Evolutionary conservation across 2,113 vertebrate species (phyloP).

Genomic region (Apteryx owenii): DNA sequence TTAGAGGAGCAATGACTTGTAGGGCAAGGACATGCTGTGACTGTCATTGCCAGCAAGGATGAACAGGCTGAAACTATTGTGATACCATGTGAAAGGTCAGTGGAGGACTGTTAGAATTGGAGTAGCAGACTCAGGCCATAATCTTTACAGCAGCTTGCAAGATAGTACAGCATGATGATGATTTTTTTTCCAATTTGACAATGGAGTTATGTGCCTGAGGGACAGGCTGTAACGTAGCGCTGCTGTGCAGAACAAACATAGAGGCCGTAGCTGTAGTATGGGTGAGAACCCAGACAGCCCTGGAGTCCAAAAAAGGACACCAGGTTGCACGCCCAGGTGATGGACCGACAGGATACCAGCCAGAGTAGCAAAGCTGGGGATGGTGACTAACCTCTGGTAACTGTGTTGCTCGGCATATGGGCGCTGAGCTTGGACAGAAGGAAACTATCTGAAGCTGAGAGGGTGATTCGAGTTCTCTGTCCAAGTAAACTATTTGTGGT

Average conservation of each 20-base stretch:
- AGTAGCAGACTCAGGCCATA: background rate
- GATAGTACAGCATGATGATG: accelerated
- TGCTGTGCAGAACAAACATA: background rate
- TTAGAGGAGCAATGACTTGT: background rate
- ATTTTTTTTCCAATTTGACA: background rate
- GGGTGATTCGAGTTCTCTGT: background rate
- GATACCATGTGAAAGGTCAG: background rate
- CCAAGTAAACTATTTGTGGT: background rate
- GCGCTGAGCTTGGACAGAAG: background rate
- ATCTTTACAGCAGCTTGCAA: background rate
- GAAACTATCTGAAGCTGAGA: background rate
- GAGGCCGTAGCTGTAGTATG: background rate
- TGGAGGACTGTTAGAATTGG: background rate
- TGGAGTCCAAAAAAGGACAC: background rate
- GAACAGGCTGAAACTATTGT: background rate
- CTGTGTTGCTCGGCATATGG: background rate
- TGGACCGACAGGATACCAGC: background rate
- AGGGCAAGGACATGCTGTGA: background rate
- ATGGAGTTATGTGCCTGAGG: background rate
- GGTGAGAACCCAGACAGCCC: background rate
- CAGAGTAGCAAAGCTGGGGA: background rate
- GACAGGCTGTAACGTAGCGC: background rate
- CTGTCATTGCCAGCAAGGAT: background rate
- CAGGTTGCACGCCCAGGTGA: background rate
- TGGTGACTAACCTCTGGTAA: background rate